Base-by-base conservation (phyloP, 2,888 invertebrate species). In the Norana najaformis region DNA sequence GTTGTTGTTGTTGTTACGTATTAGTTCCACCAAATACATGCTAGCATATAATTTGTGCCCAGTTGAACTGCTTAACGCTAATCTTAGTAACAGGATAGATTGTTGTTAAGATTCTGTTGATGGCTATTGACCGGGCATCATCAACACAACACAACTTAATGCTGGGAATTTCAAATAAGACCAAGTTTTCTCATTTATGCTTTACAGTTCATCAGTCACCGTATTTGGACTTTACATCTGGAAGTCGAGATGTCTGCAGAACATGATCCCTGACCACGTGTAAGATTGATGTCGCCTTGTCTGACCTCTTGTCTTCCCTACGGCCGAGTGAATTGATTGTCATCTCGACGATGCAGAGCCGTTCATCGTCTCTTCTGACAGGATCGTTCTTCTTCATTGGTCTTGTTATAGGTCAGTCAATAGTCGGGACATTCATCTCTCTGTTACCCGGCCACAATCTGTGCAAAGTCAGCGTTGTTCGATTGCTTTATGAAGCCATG, bases 351-450 rank as follows among this genome's bases (percentile, higher is more conserved):
- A 69, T 69, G 11, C 47, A 47, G 47, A 47, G 16, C 69, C n/a
- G 69, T 69, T 69, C n/a, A 69, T 69, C 69, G n/a, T 69, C n/a
- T 69, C n/a, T n/a, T 69, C 69, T 69, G 69, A 69, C 69, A 69
- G 69, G n/a, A 69, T n/a, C n/a, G n/a, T 69, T 69, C n/a, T 30
- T 69, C 69, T 69, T 69, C 69, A 69, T 69, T 69, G 69, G n/a
- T n/a, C n/a, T n/a, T n/a, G n/a, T n/a, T n/a, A n/a, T n/a, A n/a
- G n/a, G n/a, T n/a, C n/a, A n/a, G n/a, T n/a, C 69, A 69, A 69
- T n/a, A 69, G 69, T n/a, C 30, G 11, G 69, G 13, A 47, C 47
- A 23, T 47, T n/a, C 30, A 1, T n/a, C n/a, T n/a, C 69, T 53
- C 53, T 69, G 69, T 69, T 69, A 8, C n/a, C 30, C 6, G 69